A percentile compares a stretch with the other conserved stretches of the same genome.
These are phyloP conservation scores for Argya squamiceps DNA, from an alignment of 2,797 vertebrate genomes.

Conservation along the genomic window DNA sequence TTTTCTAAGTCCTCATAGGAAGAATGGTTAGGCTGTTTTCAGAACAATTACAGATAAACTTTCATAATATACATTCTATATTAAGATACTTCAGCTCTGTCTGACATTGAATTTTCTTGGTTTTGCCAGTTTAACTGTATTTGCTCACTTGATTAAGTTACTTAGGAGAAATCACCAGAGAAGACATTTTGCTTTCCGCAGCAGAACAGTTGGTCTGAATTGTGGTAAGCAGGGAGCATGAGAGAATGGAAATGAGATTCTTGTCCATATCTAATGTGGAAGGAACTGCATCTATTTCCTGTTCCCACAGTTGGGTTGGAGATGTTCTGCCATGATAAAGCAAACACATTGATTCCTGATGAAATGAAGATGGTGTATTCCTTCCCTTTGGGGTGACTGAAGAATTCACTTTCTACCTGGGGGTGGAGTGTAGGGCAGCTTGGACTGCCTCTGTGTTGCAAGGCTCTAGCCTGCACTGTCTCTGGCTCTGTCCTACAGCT, in stretches of 20 bases:
- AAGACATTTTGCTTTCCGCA: not conserved
- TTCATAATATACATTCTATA: not conserved
- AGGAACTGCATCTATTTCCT: conserved; percentile 38
- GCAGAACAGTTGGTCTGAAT: not conserved
- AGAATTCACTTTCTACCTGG: not conserved
- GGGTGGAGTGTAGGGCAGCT: not conserved
- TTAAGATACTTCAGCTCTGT: not conserved
- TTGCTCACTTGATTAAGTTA: not conserved
- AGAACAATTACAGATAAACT: not conserved
- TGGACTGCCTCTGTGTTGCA: not conserved
- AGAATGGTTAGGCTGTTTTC: not conserved
- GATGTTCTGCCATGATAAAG: not conserved
- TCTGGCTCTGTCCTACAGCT: not conserved
- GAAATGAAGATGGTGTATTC: not conserved
- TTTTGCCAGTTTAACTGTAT: not conserved
- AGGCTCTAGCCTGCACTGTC: not conserved
- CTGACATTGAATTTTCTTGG: not conserved
- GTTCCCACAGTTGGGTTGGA: not conserved
- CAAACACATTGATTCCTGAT: not conserved
- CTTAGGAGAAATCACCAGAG: not conserved
- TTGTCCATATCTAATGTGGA: not conserved
- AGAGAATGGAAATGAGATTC: not conserved
- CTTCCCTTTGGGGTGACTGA: not conserved
- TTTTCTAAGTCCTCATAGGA: not conserved
- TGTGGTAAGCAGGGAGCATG: not conserved